Evolutionary conservation across 2,113 vertebrate species (phyloP), one percentile per base, ranked within the genome.

Genomic region (Mobula birostris): DNA sequence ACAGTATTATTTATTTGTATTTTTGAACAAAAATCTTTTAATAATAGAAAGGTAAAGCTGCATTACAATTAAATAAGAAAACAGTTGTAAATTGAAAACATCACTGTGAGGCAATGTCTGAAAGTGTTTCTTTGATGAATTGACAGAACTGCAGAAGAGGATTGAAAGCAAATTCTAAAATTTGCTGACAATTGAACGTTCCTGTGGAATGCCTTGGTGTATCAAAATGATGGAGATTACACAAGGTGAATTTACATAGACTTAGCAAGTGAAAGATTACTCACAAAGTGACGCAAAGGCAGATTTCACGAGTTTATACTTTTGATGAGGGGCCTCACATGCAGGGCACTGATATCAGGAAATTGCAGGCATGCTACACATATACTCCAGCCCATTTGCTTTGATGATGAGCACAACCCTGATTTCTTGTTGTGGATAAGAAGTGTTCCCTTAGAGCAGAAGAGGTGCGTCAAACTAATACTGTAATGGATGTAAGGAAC

Each of bases 141-240:
- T n/a, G n/a, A n/a, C n/a, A n/a, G n/a, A n/a, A 12, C 85, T 88
- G 61, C 56, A 88, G 85, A 66, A 88, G 29, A 66, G 85, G n/a
- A 15, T 88, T 66, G n/a, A 88, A 88, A 88, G 61, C 14, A 17
- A 6, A 32, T n/a, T 88, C 14, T n/a, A 88, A 66, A 66, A 8
- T 66, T 19, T 88, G 29, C 15, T 88, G 85, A 88, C 61, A 63
- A 32, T 5, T 63, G 58, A 88, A 66, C 58, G 66, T 88, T 88
- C 66, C 12, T 29, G 11, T 61, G 21, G 27, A 56, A 61, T n/a
- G 14, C 61, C 61, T 14, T 56, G 24, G 63, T 88, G 14, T 58
- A 88, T 66, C 61, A 19, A 15, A 15, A 88, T 88, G 85, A n/a
- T 32, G 61, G 85, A 5, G 29, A 88, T 66, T 88, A 88, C 36